Conservation (phyloP, 2,888 invertebrate species). For the Agrochola circellaris region DNA sequence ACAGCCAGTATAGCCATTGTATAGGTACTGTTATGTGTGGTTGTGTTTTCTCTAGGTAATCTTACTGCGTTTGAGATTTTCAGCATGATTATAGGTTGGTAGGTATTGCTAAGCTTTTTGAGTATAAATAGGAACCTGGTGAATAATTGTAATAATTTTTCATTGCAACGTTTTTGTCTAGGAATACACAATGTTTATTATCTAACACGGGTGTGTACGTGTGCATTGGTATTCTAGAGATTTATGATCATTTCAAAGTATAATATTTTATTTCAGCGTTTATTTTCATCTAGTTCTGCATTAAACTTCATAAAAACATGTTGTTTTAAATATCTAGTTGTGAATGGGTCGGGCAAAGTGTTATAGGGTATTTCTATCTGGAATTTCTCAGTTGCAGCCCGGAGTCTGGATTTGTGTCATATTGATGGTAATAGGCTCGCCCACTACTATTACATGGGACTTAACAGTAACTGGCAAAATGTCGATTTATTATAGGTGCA, state of each 20-base stretch:
- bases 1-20: too few relatives aligned
- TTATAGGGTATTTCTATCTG: background rate
- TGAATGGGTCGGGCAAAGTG: background rate
- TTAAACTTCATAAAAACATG: constrained; percentile 17
- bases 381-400: background rate
- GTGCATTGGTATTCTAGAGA: constrained; percentile 15
- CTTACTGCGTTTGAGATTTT: too few relatives aligned
- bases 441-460: background rate
- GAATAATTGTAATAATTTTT: constrained; percentile 12
- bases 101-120: background rate
- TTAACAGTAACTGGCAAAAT: too few relatives aligned
- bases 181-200: constrained; percentile 39
- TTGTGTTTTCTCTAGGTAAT: background rate
- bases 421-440: background rate
- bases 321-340: background rate
- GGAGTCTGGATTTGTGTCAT: background rate
- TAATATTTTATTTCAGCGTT: constrained; percentile 15
- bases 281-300: constrained; percentile 17
- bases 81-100: background rate
- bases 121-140: background rate
- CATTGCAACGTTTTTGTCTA: constrained; percentile 8
- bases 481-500: background rate
- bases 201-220: background rate
- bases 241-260: constrained; percentile 34
- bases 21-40: background rate